These are phyloP conservation scores for Reinhardtius hippoglossoides DNA, from an alignment of 2,113 vertebrate species.

Conservation along the genomic window DNA sequence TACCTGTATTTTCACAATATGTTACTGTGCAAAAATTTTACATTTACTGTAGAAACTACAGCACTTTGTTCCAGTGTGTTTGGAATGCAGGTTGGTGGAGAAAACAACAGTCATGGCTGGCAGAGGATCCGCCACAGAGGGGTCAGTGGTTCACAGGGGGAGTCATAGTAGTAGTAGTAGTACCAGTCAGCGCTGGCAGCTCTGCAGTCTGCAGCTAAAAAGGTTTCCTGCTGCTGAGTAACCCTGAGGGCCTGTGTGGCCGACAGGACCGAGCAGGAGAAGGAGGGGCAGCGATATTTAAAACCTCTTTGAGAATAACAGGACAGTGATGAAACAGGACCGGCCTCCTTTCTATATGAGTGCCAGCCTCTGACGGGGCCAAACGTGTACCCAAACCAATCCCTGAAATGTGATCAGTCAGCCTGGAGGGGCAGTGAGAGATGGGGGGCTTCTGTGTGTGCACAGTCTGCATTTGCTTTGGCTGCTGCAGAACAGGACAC, in stretches of 20 bases:
- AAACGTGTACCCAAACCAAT: constrained; percentile 44
- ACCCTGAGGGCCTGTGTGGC: constrained; percentile 54
- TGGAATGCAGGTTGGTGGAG: background rate
- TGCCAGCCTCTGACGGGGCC: constrained; percentile 54
- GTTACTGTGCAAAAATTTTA: too few species aligned
- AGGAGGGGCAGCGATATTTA: constrained; percentile 37
- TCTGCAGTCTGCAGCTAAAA: constrained; percentile 30
- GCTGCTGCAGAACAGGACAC: constrained; percentile 59
- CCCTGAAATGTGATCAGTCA: constrained; percentile 64
- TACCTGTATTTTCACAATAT: too few species aligned
- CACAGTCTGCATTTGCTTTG: constrained; percentile 59
- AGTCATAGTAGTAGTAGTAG: constrained; percentile 10
- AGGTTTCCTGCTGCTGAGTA: constrained; percentile 69
- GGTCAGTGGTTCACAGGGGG: constrained; percentile 36
- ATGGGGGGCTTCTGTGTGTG: constrained; percentile 34
- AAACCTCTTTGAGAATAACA: constrained; percentile 37
- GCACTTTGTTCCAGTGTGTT: background rate
- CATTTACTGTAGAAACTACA: too few species aligned
- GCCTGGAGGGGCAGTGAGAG: constrained; percentile 22
- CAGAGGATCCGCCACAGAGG: constrained; percentile 10
- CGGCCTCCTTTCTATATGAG: constrained; percentile 32
- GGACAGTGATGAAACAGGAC: constrained; percentile 48
- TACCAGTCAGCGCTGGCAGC: constrained; percentile 24
- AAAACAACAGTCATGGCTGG: constrained; percentile 13
- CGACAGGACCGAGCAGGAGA: constrained; percentile 10